Evolutionary conservation across 2,888 invertebrate species (phyloP).

Genomic region (Tetragonula carbonaria): DNA sequence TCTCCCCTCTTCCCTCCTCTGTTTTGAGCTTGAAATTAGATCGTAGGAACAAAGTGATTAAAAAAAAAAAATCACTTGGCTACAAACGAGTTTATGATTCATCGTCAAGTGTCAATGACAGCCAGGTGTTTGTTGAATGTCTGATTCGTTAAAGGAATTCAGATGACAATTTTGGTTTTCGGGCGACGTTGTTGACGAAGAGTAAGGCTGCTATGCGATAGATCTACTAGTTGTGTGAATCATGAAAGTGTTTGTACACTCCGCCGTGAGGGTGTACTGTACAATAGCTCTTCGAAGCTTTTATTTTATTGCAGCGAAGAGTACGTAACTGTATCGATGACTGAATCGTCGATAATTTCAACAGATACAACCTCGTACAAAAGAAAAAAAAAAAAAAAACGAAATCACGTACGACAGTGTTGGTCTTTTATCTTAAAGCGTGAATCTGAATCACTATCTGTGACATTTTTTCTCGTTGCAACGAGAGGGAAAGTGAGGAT

Average conservation of each 20-base stretch:
- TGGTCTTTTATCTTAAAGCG: too few relatives aligned
- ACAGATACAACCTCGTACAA: too few relatives aligned
- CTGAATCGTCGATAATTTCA: too few relatives aligned
- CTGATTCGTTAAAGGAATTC: neutral
- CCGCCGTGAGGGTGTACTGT: neutral
- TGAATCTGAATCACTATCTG: too few relatives aligned
- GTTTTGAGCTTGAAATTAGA: neutral
- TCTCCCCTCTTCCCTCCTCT: neutral
- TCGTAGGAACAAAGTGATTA: neutral
- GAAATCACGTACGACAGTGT: too few relatives aligned
- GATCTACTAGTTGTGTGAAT: neutral
- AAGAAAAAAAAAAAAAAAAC: too few relatives aligned
- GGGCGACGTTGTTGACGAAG: neutral
- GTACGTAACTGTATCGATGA: too few relatives aligned
- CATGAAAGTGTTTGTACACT: neutral
- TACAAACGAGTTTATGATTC: neutral
- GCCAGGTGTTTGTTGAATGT: neutral
- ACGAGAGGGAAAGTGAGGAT: too few relatives aligned
- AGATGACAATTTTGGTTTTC: neutral
- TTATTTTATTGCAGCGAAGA: neutral
- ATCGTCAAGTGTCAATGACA: neutral
- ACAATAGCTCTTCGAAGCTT: neutral
- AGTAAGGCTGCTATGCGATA: neutral
- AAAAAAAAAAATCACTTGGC: neutral
- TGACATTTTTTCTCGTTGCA: too few relatives aligned